phyloP scores from a whole-genome alignment of 2,888 invertebrate genomes.

The Eledona agricola region DNA sequence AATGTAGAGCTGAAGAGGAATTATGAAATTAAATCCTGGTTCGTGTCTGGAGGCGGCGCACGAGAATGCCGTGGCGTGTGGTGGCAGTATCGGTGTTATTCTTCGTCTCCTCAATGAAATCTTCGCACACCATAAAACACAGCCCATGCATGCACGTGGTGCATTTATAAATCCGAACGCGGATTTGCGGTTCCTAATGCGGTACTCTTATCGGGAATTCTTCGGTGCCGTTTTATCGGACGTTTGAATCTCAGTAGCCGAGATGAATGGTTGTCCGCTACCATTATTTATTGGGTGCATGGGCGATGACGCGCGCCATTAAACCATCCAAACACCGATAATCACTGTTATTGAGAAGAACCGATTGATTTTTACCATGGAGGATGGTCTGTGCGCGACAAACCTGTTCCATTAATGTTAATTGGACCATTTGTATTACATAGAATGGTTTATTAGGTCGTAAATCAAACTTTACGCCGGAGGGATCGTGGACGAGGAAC shows the following conservation, averaged over 20 bases:
- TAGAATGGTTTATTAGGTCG: constrained; percentile 45
- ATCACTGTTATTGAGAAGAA: constrained; percentile 47
- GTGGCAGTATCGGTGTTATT: constrained; percentile 39
- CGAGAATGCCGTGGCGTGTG: constrained; percentile 41
- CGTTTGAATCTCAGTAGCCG: constrained; percentile 47
- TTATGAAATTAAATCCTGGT: constrained; percentile 27
- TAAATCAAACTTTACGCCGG: constrained; percentile 50
- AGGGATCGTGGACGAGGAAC: too few relatives aligned
- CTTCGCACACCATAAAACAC: constrained; percentile 43
- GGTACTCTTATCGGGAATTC: constrained; percentile 55
- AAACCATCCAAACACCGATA: constrained; percentile 46
- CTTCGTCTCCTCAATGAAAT: constrained; percentile 43
- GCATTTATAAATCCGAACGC: constrained; percentile 36
- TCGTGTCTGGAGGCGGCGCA: constrained; percentile 28
- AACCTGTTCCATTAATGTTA: constrained; percentile 49
- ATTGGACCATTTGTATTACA: constrained; percentile 51
- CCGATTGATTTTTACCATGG: constrained; percentile 46
- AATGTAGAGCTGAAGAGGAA: constrained; percentile 3
- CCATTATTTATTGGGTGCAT: constrained; percentile 48
- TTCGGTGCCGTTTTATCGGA: constrained; percentile 53
- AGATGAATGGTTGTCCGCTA: constrained; percentile 49
- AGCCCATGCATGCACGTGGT: constrained; percentile 33
- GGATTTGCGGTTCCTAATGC: too few relatives aligned
- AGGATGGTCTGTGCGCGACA: constrained; percentile 36
- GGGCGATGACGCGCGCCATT: constrained; percentile 43